A percentile compares a stretch with the other conserved stretches of the same genome.
Evolutionary conservation across 1,140 invertebrate genomes (phyloP).

Genomic region (Macrobrachium nipponense): DNA sequence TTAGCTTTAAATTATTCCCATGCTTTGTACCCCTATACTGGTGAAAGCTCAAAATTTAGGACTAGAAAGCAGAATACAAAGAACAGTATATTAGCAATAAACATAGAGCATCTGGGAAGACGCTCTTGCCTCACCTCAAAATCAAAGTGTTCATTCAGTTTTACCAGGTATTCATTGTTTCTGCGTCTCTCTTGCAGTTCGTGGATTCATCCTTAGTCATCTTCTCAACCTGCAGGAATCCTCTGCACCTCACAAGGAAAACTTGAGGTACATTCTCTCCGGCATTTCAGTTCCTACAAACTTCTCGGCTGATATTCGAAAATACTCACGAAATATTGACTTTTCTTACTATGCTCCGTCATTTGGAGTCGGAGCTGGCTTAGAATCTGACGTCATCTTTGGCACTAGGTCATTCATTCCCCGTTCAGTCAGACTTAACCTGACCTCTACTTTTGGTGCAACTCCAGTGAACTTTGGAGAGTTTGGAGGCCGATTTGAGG

Average conservation of each 20-base stretch:
- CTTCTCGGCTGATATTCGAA: conserved; percentile 16
- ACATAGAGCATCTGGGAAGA: too few species aligned
- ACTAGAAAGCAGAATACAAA: too few species aligned
- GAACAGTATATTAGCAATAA: too few species aligned
- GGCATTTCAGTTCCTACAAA: conserved; percentile 24
- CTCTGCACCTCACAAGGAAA: conserved; percentile 22
- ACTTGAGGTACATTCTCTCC: conserved; percentile 20
- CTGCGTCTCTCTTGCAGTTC: conserved; percentile 19
- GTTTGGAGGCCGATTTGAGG: conserved; percentile 34
- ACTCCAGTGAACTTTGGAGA: conserved; percentile 35
- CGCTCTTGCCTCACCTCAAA: too few species aligned
- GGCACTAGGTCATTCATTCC: conserved; percentile 36
- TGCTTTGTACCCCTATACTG: too few species aligned
- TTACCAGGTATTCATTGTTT: neutral
- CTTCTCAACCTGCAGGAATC: conserved; percentile 39
- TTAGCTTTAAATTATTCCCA: too few species aligned
- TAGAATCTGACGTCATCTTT: conserved; percentile 44
- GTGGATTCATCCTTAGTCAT: conserved; percentile 44
- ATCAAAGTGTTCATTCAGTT: too few species aligned
- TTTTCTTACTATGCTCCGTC: conserved; percentile 29
- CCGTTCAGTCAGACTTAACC: conserved; percentile 29
- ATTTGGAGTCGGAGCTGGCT: conserved; percentile 25
- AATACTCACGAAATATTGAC: conserved; percentile 45
- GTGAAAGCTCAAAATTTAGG: too few species aligned
- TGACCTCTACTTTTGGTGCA: conserved; percentile 28